A percentile compares a stretch with the other conserved stretches of the same genome.
Conservation (phyloP, 2,888 invertebrate species). For the Tachina grossa region DNA sequence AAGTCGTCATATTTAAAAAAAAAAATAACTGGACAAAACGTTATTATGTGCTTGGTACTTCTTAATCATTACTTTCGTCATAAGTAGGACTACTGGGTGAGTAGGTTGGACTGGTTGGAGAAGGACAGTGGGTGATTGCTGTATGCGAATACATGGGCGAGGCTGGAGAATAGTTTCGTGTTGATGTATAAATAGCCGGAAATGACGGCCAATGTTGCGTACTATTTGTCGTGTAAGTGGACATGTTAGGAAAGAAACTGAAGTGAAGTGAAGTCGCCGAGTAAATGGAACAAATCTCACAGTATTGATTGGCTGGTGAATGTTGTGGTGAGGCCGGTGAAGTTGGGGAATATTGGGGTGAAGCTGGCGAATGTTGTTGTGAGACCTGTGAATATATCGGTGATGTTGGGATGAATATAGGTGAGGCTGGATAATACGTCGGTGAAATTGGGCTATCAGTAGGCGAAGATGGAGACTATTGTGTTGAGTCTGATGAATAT, state of each 20-base stretch:
- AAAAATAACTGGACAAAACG: not conserved
- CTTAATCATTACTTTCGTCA: slow-evolving; percentile 80
- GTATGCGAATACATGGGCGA: slow-evolving; percentile 92
- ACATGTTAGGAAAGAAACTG: slow-evolving; percentile 78
- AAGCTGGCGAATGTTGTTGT: slow-evolving; percentile 88
- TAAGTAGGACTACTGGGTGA: slow-evolving; percentile 85
- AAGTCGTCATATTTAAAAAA: not conserved
- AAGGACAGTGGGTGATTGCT: slow-evolving; percentile 88
- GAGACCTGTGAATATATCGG: no score
- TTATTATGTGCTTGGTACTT: not conserved
- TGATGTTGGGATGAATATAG: slow-evolving; percentile 81
- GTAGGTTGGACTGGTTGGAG: slow-evolving; percentile 89
- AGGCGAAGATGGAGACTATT: slow-evolving; percentile 93
- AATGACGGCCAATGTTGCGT: slow-evolving; percentile 92
- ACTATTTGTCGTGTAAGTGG: slow-evolving; percentile 87
- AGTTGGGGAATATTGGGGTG: slow-evolving; percentile 92
- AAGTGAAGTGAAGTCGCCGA: slow-evolving; percentile 87
- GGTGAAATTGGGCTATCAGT: slow-evolving; percentile 92
- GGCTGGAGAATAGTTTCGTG: slow-evolving; percentile 85
- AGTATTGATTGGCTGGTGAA: slow-evolving; percentile 86
- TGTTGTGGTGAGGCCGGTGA: slow-evolving; percentile 90
- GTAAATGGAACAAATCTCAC: slow-evolving; percentile 90
- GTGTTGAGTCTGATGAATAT: slow-evolving; percentile 92
- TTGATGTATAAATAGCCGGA: slow-evolving; percentile 88
- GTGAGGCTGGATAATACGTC: slow-evolving; percentile 91